phyloP scores from a whole-genome alignment of 2,113 vertebrate genomes.

The Leptocoma aspasia region DNA sequence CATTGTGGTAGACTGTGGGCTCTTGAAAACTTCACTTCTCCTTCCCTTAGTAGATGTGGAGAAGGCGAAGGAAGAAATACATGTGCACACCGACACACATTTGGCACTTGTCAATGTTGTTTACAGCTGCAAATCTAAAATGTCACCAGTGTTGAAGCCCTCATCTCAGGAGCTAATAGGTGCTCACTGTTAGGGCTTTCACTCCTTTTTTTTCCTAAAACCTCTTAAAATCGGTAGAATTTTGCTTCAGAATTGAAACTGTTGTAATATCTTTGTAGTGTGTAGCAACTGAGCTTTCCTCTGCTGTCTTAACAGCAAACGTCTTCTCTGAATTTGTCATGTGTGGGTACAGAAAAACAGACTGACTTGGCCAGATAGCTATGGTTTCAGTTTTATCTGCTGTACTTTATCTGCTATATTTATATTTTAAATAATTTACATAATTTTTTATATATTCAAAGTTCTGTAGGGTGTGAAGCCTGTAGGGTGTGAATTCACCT shows the following conservation, averaged over 20 bases:
- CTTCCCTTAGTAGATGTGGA: neutral
- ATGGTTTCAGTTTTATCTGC: neutral
- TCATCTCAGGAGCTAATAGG: neutral
- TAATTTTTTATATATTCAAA: neutral
- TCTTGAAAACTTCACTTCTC: neutral
- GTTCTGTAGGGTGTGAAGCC: neutral
- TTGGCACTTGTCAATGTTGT: neutral
- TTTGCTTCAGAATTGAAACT: neutral
- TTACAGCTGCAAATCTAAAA: neutral
- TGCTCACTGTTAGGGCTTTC: neutral
- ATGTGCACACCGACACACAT: neutral
- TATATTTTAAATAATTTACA: neutral
- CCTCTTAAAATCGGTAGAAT: neutral
- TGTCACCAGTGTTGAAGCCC: neutral
- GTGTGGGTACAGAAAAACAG: neutral
- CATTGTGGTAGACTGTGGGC: neutral
- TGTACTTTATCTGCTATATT: neutral
- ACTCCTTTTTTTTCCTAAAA: neutral
- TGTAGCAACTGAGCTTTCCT: neutral
- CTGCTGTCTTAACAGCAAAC: slow-evolving; percentile 11
- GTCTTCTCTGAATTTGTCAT: neutral
- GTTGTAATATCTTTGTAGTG: neutral
- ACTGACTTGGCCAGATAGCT: neutral
- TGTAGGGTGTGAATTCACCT: neutral
- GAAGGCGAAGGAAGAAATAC: neutral